Conservation (phyloP, 2,113 vertebrate genomes). For the Tetraodon nigroviridis region DNA sequence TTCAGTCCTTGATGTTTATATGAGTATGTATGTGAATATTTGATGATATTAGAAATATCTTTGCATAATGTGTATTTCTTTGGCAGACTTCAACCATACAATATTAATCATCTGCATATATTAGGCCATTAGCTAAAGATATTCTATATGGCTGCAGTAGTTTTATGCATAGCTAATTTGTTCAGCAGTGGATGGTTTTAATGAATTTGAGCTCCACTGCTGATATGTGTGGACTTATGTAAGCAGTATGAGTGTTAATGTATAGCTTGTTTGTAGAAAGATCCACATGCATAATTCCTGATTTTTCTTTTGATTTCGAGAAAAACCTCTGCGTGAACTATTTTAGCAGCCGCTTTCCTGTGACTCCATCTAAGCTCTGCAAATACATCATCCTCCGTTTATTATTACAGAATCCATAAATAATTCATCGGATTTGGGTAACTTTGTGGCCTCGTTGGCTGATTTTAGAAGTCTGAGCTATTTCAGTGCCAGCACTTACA, state of each 20-base stretch:
- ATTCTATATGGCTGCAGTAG: neutral
- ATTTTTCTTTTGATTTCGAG: neutral
- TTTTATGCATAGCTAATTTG: neutral
- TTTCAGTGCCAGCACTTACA: conserved; percentile 53
- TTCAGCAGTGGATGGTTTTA: too few species aligned
- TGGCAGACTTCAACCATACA: neutral
- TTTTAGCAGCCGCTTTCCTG: conserved; percentile 19
- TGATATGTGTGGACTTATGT: too few species aligned
- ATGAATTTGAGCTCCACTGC: too few species aligned
- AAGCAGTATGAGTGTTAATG: too few species aligned
- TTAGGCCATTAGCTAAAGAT: neutral
- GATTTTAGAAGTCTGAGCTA: conserved; percentile 66
- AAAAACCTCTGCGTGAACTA: neutral
- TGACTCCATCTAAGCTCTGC: conserved; percentile 30
- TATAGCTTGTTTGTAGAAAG: too few species aligned
- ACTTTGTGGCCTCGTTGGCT: conserved; percentile 49
- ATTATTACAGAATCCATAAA: conserved; percentile 55
- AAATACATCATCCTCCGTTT: conserved; percentile 39
- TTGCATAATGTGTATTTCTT: neutral
- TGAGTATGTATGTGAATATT: neutral
- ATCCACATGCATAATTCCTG: too few species aligned
- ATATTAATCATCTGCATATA: neutral
- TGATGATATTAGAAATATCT: neutral
- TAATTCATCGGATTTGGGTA: conserved; percentile 59
- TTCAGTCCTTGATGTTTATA: conserved; percentile 9